Percentiles rank a stretch among this genome's conserved stretches.
phyloP scores from a whole-genome alignment of 2,113 vertebrate species.

The Henicopernis longicauda region DNA sequence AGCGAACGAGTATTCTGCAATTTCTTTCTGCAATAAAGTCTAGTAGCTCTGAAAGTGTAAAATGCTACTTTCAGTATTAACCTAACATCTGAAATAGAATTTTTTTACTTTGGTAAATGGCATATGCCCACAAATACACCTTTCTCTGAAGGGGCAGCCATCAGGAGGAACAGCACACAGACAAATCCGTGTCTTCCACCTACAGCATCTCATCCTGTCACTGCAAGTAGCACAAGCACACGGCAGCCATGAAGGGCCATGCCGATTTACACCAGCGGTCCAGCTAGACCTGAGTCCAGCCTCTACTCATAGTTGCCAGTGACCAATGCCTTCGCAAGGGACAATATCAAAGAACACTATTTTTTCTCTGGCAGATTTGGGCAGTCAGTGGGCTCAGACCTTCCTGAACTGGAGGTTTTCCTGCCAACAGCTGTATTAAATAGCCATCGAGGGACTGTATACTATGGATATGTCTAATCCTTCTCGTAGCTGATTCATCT shows the following conservation, averaged over 20 bases:
- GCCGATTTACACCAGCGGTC: neutral
- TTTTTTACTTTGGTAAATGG: neutral
- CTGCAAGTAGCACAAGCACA: neutral
- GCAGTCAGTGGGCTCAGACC: neutral
- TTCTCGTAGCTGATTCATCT: neutral
- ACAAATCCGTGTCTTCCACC: neutral
- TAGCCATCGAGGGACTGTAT: neutral
- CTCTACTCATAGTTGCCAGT: neutral
- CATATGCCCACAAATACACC: neutral
- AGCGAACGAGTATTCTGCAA: accelerated
- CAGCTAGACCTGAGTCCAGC: neutral
- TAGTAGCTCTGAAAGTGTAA: neutral
- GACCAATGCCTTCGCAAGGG: neutral
- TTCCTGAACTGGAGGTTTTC: neutral
- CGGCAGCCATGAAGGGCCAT: neutral
- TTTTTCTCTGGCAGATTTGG: neutral
- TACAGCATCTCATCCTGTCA: neutral
- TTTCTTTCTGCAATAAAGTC: neutral
- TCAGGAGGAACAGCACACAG: neutral
- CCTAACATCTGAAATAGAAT: neutral
- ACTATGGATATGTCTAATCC: neutral
- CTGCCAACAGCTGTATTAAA: neutral
- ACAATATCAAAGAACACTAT: neutral
- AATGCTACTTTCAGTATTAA: neutral
- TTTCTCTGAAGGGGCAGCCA: neutral